A percentile compares a stretch with the other conserved stretches of the same genome.
phyloP scores from a whole-genome alignment of 1,140 invertebrate species.

The Tyrophagus putrescentiae region DNA sequence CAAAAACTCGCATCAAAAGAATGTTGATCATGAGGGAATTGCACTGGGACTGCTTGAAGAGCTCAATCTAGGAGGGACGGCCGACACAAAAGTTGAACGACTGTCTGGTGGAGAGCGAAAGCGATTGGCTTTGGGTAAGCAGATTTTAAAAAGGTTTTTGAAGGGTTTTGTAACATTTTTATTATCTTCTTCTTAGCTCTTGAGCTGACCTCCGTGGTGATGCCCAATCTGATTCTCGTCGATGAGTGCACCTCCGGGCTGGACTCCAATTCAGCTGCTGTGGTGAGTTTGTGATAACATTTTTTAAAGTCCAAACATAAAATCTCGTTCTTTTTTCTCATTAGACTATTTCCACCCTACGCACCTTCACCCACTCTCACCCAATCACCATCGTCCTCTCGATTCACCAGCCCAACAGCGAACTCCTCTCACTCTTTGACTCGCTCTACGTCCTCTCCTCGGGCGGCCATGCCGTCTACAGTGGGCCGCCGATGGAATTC shows the following conservation, averaged over 20 bases:
- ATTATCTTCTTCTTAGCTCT: no score
- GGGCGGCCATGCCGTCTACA: neutral
- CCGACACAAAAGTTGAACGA: conserved; percentile 5
- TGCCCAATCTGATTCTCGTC: neutral
- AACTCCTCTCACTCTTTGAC: neutral
- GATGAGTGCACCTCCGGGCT: conserved; percentile 9
- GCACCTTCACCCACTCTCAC: no score
- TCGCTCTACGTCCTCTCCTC: neutral
- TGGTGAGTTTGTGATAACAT: neutral
- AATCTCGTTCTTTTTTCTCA: no score
- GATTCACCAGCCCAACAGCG: neutral
- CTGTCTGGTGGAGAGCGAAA: conserved; percentile 68
- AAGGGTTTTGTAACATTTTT: no score
- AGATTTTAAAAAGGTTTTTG: no score
- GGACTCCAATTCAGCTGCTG: neutral
- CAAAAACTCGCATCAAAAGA: conserved; percentile 38
- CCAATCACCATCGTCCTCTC: neutral
- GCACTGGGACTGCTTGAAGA: neutral
- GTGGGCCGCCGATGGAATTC: neutral
- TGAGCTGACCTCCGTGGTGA: neutral
- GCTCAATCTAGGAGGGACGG: conserved; percentile 1
- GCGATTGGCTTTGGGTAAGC: conserved; percentile 76
- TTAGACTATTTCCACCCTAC: no score
- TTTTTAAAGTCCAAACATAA: neutral
- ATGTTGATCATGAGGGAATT: conserved; percentile 5